Percentiles rank a stretch among this genome's conserved stretches.
These are phyloP conservation scores for Notarius lentiginosus DNA, from an alignment of 2,113 vertebrate genomes.

Conservation along the genomic window DNA sequence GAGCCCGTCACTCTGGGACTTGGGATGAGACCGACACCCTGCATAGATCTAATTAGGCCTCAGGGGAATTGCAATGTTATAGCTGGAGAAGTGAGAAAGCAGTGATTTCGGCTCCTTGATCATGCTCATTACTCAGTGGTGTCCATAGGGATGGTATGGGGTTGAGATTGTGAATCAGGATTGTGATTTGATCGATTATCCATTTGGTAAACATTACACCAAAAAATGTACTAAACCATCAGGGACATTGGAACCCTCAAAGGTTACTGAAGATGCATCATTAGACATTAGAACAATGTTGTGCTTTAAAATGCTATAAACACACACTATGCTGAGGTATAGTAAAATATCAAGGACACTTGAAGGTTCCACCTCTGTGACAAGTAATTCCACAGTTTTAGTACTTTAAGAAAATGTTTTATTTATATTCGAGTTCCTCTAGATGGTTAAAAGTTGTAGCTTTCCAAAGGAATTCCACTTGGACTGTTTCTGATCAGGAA, in stretches of 20 bases:
- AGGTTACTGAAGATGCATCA: neutral
- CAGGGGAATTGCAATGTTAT: constrained; percentile 33
- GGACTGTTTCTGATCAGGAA: neutral
- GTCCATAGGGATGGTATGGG: neutral
- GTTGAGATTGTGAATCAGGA: neutral
- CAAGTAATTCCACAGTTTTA: too few relatives aligned
- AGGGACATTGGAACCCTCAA: neutral
- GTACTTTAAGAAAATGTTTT: neutral
- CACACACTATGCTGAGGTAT: neutral
- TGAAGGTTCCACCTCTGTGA: neutral
- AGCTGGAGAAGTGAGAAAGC: constrained; percentile 29
- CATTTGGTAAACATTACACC: neutral
- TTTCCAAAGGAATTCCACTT: neutral
- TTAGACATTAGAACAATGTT: neutral
- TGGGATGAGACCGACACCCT: constrained; percentile 40
- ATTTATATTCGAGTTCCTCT: neutral
- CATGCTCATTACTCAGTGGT: neutral
- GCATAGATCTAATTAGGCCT: constrained; percentile 47
- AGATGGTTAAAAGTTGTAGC: neutral
- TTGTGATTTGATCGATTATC: neutral
- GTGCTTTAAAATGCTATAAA: neutral
- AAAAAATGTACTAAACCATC: neutral
- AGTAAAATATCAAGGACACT: neutral
- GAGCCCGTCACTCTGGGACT: constrained; percentile 38
- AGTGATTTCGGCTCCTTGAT: neutral